phyloP scores from a whole-genome alignment of 2,888 invertebrate species.

The Zaprionus bogoriensis region DNA sequence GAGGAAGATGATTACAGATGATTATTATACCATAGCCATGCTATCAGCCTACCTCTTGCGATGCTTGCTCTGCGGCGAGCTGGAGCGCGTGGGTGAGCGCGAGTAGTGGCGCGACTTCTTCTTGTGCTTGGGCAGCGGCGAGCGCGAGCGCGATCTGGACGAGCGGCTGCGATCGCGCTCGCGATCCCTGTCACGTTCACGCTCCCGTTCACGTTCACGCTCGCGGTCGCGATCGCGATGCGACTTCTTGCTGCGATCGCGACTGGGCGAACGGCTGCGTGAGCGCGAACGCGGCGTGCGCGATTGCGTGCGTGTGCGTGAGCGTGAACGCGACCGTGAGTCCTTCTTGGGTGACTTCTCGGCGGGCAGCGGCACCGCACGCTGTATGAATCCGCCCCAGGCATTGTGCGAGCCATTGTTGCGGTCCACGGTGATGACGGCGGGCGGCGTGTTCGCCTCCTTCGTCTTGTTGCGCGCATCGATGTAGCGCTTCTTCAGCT shows the following conservation, averaged over 20 bases:
- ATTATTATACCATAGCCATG: too few relatives aligned
- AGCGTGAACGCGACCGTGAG: constrained; percentile 79
- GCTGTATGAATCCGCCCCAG: constrained; percentile 87
- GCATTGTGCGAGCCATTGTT: constrained; percentile 86
- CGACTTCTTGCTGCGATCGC: constrained; percentile 75
- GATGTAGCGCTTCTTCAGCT: constrained; percentile 88
- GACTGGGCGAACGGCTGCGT: constrained; percentile 62
- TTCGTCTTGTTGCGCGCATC: constrained; percentile 82
- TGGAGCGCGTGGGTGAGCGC: constrained; percentile 80
- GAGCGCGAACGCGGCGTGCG: constrained; percentile 78
- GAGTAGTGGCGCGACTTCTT: constrained; percentile 82
- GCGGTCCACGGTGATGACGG: constrained; percentile 84
- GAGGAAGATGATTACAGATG: background rate
- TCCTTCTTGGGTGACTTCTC: constrained; percentile 78
- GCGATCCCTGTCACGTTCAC: constrained; percentile 17
- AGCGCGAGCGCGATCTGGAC: constrained; percentile 75
- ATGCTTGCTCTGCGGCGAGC: constrained; percentile 82
- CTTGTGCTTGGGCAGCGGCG: constrained; percentile 78
- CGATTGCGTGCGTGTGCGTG: constrained; percentile 75
- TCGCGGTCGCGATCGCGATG: constrained; percentile 53
- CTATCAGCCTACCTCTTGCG: constrained; percentile 77
- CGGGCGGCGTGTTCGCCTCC: constrained; percentile 81
- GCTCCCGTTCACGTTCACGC: constrained; percentile 43
- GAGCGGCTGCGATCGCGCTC: constrained; percentile 62
- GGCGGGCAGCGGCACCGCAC: constrained; percentile 80